Evolutionary conservation across 2,888 invertebrate genomes (phyloP), one percentile per base, ranked within the genome.

Genomic region (Dasypogon diadema): DNA sequence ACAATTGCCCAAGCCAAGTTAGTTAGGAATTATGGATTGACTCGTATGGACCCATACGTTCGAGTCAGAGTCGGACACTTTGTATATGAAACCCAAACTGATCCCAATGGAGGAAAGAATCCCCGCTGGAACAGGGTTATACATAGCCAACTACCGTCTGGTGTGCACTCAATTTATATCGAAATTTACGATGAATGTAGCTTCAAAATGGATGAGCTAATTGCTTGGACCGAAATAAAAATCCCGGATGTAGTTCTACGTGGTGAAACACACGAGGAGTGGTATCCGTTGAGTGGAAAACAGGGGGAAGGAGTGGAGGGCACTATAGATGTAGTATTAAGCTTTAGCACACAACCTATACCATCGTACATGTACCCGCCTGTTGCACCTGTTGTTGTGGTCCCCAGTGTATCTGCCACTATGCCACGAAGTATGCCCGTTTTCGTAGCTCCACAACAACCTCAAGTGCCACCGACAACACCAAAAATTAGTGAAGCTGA

Each of bases 161-260:
- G 98, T 55, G 94, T 98, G 12, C 93, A 93, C 83, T 91, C 93
- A 10, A 90, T 99, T 80, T 95, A 94, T 82, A 84, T 99, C 81
- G 98, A 99, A 89, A 93, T 99, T 79, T 99, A 94, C 86, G 99
- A 99, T 87, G 99, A 98, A 87, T 93, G 97, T 84, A 96, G 97
- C 14, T 97, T 99, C 85, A 95, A 97, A 18, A 93, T 95, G 90
- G 98, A 99, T 86, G 98, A 98, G 86, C 88, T 97, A 77, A 92
- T 99, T 80, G 99, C 98, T 0, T 98, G 97, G 96, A 91, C 95
- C 0, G 94, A 96, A 84, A 92, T 97, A 82, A 90, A 91, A 74
- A 95, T 99, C 81, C 97, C 98, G 0, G 90, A 90, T 68, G 90
- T 92, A 75, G 95, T 97, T 12, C 88, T 96, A 79, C 88, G 92